phyloP scores from a whole-genome alignment of 2,888 invertebrate genomes.

The Luperina nickerlii region DNA sequence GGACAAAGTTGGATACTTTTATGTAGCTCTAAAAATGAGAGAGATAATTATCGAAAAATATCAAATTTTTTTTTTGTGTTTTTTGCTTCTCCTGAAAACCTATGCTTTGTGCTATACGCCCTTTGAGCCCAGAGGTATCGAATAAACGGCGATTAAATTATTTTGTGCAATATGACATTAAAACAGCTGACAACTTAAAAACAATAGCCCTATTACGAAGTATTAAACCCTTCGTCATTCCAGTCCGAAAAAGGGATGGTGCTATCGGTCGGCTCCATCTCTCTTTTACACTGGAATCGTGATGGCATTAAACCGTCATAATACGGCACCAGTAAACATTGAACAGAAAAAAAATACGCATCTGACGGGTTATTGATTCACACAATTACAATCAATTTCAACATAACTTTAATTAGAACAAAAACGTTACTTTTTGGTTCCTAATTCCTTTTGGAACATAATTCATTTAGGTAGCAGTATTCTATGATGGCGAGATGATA shows the following conservation, averaged over 20 bases:
- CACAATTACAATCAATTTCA: conserved; percentile 45
- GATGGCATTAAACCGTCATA: not conserved
- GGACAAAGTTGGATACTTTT: no score
- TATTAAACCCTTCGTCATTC: not conserved
- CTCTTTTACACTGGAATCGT: not conserved
- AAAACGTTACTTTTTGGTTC: conserved; percentile 55
- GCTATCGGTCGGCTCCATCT: not conserved
- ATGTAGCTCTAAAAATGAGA: no score
- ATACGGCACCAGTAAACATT: conserved; percentile 24
- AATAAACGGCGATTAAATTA: not conserved
- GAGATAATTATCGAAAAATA: no score
- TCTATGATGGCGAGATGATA: conserved; percentile 49
- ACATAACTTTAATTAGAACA: conserved; percentile 49
- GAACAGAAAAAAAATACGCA: conserved; percentile 28
- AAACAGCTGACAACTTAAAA: conserved; percentile 27
- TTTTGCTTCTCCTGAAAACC: no score
- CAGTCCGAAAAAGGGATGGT: not conserved
- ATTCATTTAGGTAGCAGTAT: conserved; percentile 45
- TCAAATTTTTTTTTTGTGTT: no score
- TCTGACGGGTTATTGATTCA: conserved; percentile 40
- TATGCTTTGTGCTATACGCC: no score
- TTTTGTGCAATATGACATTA: conserved; percentile 21
- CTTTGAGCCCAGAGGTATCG: no score
- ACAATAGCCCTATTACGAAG: not conserved
- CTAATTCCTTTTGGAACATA: conserved; percentile 46